Conservation (phyloP, 2,797 vertebrate genomes). For the Alectoris magna region DNA sequence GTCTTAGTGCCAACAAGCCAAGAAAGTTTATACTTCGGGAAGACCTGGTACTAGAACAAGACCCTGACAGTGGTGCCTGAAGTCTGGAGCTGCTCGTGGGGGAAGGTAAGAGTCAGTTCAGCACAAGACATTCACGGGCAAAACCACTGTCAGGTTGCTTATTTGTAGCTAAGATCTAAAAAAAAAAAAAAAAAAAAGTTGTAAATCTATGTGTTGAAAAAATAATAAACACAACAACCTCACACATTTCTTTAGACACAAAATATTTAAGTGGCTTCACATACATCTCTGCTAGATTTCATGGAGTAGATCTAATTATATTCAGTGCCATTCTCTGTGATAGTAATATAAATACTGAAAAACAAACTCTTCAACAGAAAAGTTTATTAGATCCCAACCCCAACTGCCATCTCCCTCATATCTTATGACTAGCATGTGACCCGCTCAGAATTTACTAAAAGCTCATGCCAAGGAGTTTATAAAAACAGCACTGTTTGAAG, state of each 20-base stretch:
- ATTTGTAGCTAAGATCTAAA: not conserved
- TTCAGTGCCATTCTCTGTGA: not conserved
- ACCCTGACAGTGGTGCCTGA: not conserved
- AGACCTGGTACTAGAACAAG: not conserved
- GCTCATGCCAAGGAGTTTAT: conserved; percentile 51
- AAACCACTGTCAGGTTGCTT: not conserved
- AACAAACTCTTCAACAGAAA: conserved; percentile 41
- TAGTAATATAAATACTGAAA: conserved; percentile 9
- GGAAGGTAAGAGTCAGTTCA: not conserved
- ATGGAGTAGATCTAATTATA: not conserved
- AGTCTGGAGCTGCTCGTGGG: not conserved
- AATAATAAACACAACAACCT: not conserved
- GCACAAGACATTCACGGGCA: not conserved
- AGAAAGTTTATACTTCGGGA: not conserved
- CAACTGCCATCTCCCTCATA: conserved; percentile 40
- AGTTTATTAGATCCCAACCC: conserved; percentile 1
- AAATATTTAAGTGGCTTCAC: not conserved
- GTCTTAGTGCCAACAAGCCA: not conserved
- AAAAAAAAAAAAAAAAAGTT: not conserved
- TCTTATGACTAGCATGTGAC: conserved; percentile 64
- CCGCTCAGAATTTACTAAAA: conserved; percentile 34
- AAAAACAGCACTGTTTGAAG: conserved; percentile 38
- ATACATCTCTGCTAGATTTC: not conserved
- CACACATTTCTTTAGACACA: not conserved
- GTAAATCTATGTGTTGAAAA: not conserved